Evolutionary conservation across 2,113 vertebrate genomes (phyloP).

Genomic region (Anguilla japonica): DNA sequence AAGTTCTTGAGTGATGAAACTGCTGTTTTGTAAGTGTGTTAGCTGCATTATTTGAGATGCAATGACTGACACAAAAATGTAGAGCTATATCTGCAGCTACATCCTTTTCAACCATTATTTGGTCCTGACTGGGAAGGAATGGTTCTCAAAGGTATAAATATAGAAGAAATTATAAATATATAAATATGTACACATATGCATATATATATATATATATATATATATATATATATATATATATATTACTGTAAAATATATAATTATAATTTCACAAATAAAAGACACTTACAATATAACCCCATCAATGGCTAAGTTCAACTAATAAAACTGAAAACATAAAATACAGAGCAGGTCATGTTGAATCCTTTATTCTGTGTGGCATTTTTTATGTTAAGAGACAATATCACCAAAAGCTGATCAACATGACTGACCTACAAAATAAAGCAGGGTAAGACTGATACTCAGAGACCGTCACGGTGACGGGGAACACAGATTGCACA

Average conservation of each 20-base stretch:
- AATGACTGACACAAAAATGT: neutral
- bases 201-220: too few species aligned
- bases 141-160: too few species aligned
- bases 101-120: neutral
- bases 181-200: too few species aligned
- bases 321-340: too few species aligned
- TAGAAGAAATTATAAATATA: too few species aligned
- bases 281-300: neutral
- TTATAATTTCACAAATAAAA: neutral
- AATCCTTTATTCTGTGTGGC: neutral
- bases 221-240: too few species aligned
- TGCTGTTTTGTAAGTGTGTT: neutral
- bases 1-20: too few species aligned
- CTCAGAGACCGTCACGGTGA: conserved; percentile 39
- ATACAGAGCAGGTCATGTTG: neutral
- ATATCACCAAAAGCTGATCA: neutral
- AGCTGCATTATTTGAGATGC: neutral
- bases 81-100: neutral
- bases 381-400: neutral
- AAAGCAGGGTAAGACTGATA: conserved; percentile 32
- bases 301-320: too few species aligned
- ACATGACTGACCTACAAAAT: neutral
- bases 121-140: neutral
- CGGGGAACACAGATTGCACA: conserved; percentile 35
- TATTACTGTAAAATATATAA: too few species aligned